Base-by-base conservation (phyloP, 92 coral and sea anemone species). In the Montipora capitata region DNA sequence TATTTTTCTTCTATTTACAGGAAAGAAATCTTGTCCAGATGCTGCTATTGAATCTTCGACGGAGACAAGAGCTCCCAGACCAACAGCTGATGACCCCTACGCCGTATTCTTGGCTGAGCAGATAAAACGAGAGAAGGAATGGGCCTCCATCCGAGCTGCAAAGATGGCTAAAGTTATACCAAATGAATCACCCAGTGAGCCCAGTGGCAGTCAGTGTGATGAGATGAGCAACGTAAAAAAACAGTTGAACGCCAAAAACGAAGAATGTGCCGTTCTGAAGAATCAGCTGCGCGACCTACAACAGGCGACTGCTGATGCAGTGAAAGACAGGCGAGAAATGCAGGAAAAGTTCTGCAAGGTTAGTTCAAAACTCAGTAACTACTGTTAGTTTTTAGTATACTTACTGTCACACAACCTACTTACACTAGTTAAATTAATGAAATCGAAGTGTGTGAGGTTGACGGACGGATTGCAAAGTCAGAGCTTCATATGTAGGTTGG, bases 1-100 rank as follows among this genome's bases (percentile, higher is more conserved):
- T 44, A 44, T 44, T 44, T 44, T 44, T 3, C 62, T n/a, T n/a
- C n/a, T n/a, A n/a, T n/a, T n/a, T n/a, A n/a, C n/a, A n/a, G n/a
- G n/a, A n/a, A n/a, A n/a, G 73, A 79, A 79, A 79, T 39, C 57
- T 66, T 66, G 41, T 66, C 41, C 71, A 66, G 71, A 20, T 10
- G 12, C 71, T 2, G 41, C 71, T 66, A 4, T 20, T 20, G 41
- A 66, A 20, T 66, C 71, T 4, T 20, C 71, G 62, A 57, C 62
- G 14, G 62, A 57, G 13, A 2, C 41, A 11, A n/a, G 72, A 59
- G n/a, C 44, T 43, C 51, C 70, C 44, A 58, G 71, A 17, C 52
- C 35, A 59, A 54, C 61, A 7, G 13, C 15, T 7, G 61, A 12
- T 7, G 51, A 80, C n/a, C 74, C 85, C 10, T 42, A 80, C 7